A percentile compares a stretch with the other conserved stretches of the same genome.
phyloP scores from a whole-genome alignment of 2,797 vertebrate genomes.

The Megalops cyprinoides region DNA sequence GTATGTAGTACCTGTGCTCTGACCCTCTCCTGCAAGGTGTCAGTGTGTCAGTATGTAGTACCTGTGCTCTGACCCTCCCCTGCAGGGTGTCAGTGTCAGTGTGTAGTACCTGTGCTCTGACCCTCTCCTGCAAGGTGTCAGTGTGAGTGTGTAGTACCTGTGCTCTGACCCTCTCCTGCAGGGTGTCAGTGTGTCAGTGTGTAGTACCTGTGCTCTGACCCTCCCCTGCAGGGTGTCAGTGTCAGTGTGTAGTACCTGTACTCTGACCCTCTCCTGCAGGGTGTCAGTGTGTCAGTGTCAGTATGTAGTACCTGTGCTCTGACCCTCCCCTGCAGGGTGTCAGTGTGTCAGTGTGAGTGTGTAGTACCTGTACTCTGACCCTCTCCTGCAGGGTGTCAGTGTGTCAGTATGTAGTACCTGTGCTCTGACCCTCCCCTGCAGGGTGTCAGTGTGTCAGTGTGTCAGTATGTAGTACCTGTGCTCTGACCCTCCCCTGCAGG shows the following conservation, averaged over 20 bases:
- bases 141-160: neutral
- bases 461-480: too few species aligned
- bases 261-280: too few species aligned
- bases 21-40: slow-evolving; percentile 89
- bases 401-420: neutral
- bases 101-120: too few species aligned
- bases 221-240: neutral
- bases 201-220: too few species aligned
- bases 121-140: too few species aligned
- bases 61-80: too few species aligned
- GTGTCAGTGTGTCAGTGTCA: neutral
- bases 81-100: neutral
- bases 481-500: too few species aligned
- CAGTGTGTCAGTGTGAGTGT: neutral
- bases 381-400: neutral
- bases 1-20: slow-evolving; percentile 81
- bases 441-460: neutral
- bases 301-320: too few species aligned
- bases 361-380: neutral
- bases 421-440: too few species aligned
- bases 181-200: neutral
- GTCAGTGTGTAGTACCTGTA: neutral
- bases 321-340: too few species aligned
- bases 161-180: too few species aligned
- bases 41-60: too few species aligned